These are phyloP conservation scores for Eremophila alpestris DNA, from an alignment of 2,797 vertebrate genomes.

Conservation along the genomic window DNA sequence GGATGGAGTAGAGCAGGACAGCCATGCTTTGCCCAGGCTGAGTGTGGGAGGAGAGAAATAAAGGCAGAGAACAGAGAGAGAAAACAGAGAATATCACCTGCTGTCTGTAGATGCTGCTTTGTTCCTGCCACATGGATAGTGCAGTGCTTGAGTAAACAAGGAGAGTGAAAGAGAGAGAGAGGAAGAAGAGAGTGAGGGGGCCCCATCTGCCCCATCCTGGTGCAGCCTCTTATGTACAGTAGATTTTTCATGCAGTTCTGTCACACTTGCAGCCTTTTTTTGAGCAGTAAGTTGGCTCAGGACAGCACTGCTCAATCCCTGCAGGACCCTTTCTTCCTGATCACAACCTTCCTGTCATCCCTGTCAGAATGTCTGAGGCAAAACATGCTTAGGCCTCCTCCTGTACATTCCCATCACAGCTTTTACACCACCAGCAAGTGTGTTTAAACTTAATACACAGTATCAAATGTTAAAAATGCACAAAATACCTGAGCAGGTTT, in stretches of 20 bases:
- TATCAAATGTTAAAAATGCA: not conserved
- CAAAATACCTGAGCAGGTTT: conserved; percentile 80
- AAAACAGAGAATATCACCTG: not conserved
- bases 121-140: not conserved
- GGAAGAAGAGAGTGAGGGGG: not conserved
- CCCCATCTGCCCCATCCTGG: not conserved
- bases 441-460: not conserved
- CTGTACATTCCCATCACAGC: not conserved
- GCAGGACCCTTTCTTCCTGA: not conserved
- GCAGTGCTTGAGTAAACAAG: not conserved
- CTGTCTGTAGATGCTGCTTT: not conserved
- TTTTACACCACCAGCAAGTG: not conserved
- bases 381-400: no score
- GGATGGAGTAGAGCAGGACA: not conserved
- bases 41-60: not conserved
- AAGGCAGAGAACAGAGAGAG: not conserved
- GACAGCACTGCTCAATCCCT: not conserved
- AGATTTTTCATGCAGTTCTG: not conserved
- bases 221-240: not conserved
- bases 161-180: not conserved
- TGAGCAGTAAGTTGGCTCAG: not conserved
- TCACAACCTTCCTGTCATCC: not conserved
- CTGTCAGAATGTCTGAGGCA: not conserved
- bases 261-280: not conserved
- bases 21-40: not conserved